Percentiles rank a stretch among this genome's conserved stretches.
phyloP scores from a whole-genome alignment of 2,797 vertebrate species.

The Sus cebifrons region DNA sequence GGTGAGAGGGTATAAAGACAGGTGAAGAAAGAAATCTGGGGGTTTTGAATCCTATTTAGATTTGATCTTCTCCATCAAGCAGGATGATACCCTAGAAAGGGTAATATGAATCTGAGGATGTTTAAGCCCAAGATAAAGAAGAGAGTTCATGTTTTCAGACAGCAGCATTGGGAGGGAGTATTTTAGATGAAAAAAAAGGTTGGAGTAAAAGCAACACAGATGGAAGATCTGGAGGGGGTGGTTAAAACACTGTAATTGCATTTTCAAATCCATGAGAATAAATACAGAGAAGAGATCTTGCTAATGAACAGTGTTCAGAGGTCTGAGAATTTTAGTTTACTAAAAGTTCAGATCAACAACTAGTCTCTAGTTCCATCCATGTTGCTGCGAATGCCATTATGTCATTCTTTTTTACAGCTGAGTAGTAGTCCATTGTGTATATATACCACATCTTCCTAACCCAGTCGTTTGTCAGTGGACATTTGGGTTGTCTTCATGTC shows the following conservation, averaged over 20 bases:
- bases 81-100: neutral
- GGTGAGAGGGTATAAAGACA: neutral
- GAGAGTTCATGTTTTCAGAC: neutral
- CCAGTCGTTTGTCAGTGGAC: no score
- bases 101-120: neutral
- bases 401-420: no score
- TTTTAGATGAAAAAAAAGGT: slow-evolving; percentile 20
- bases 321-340: slow-evolving; percentile 28
- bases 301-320: neutral
- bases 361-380: neutral
- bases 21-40: neutral
- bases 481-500: no score
- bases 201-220: neutral
- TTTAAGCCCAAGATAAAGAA: slow-evolving; percentile 22
- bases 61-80: slow-evolving; percentile 7
- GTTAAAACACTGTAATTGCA: neutral
- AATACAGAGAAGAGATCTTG: neutral
- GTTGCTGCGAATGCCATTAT: no score
- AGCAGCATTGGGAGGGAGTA: neutral
- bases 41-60: neutral
- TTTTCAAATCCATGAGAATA: slow-evolving; percentile 14
- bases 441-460: no score
- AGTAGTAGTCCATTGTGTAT: no score
- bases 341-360: neutral
- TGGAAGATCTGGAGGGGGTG: neutral